These are phyloP conservation scores for Acronicta psi DNA, from an alignment of 2,888 invertebrate genomes.

Conservation along the genomic window DNA sequence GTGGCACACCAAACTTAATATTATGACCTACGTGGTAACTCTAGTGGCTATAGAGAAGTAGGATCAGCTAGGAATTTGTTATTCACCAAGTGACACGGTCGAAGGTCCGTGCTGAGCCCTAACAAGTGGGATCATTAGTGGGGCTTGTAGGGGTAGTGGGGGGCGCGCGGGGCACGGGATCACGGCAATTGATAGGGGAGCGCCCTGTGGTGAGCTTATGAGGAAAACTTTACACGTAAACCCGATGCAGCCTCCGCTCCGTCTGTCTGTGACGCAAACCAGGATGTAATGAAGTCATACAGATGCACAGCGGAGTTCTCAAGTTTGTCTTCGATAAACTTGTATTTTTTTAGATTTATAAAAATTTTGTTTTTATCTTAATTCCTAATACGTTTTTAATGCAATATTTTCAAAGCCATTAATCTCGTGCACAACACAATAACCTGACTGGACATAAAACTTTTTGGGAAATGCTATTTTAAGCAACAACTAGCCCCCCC, in stretches of 20 bases:
- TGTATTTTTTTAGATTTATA: slow-evolving; percentile 7
- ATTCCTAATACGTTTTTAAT: neutral
- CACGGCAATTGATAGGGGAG: slow-evolving; percentile 86
- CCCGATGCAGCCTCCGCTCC: slow-evolving; percentile 68
- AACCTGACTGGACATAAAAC: slow-evolving; percentile 36
- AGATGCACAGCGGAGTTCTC: slow-evolving; percentile 54
- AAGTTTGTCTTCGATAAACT: slow-evolving; percentile 30
- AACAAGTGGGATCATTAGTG: slow-evolving; percentile 88
- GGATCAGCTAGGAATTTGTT: slow-evolving; percentile 85
- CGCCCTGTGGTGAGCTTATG: slow-evolving; percentile 82
- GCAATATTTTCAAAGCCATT: slow-evolving; percentile 6
- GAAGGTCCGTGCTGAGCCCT: slow-evolving; percentile 86
- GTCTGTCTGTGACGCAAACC: slow-evolving; percentile 59
- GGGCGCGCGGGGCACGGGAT: slow-evolving; percentile 56
- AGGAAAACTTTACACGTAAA: slow-evolving; percentile 86
- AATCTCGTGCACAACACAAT: slow-evolving; percentile 38
- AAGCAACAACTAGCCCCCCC: slow-evolving; percentile 32
- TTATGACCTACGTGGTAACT: slow-evolving; percentile 63
- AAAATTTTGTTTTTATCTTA: slow-evolving; percentile 4
- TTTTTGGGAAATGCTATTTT: slow-evolving; percentile 19
- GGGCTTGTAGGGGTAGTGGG: slow-evolving; percentile 63
- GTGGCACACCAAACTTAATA: slow-evolving; percentile 54
- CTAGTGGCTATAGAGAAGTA: slow-evolving; percentile 67
- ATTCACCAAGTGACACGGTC: slow-evolving; percentile 85
- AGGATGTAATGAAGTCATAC: slow-evolving; percentile 74